phyloP scores from a whole-genome alignment of 2,113 vertebrate species.

The Myotis davidii region DNA sequence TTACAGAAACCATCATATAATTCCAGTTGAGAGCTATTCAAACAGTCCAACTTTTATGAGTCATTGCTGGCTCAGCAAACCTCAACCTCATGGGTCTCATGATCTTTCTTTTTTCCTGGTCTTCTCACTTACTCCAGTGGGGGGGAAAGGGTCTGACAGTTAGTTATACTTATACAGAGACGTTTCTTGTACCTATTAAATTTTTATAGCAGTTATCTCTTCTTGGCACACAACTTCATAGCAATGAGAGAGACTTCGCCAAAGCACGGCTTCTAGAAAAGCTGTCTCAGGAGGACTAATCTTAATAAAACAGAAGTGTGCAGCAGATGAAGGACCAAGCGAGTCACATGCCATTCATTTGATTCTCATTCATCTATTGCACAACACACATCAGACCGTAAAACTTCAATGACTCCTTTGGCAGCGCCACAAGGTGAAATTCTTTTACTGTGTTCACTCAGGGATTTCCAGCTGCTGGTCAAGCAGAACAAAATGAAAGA shows the following conservation, averaged over 20 bases:
- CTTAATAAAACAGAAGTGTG: constrained; percentile 7
- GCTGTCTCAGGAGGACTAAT: neutral
- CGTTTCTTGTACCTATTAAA: constrained; percentile 7
- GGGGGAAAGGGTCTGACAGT: neutral
- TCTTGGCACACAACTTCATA: constrained; percentile 37
- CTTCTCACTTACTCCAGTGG: neutral
- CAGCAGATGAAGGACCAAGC: neutral
- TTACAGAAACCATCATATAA: neutral
- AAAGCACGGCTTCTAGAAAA: neutral
- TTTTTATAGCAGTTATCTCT: constrained; percentile 29
- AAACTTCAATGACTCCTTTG: constrained; percentile 60
- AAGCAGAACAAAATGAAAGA: constrained; percentile 52
- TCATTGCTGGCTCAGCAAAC: neutral
- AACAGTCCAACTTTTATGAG: neutral
- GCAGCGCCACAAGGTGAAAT: constrained; percentile 32
- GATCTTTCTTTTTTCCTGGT: neutral
- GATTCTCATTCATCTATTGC: constrained; percentile 55
- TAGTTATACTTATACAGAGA: neutral
- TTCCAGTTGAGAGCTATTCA: neutral
- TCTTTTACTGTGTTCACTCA: neutral
- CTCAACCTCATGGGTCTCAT: neutral
- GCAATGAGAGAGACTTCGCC: neutral
- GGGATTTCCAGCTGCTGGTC: constrained; percentile 49
- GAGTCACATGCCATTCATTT: constrained; percentile 28
- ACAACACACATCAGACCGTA: constrained; percentile 61